Percentiles rank a stretch among this genome's conserved stretches.
These are phyloP conservation scores for Exocentrus adspersus DNA, from an alignment of 2,888 invertebrate genomes.

Conservation along the genomic window DNA sequence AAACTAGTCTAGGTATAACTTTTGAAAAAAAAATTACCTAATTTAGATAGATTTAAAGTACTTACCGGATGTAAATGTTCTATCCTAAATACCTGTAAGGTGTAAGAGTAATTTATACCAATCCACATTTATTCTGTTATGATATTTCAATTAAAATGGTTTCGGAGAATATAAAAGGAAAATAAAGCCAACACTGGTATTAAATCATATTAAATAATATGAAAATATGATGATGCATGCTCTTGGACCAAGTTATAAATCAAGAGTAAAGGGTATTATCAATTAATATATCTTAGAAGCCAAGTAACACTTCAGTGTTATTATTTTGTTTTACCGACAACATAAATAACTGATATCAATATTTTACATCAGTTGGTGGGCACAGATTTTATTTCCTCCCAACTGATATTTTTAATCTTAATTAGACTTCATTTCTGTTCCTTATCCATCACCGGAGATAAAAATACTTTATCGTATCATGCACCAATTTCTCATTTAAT, in stretches of 20 bases:
- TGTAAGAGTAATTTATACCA: too few relatives aligned
- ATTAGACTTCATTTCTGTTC: slow-evolving; percentile 36
- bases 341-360: slow-evolving; percentile 30
- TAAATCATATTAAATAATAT: too few relatives aligned
- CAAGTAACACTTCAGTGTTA: slow-evolving; percentile 4
- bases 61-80: too few relatives aligned
- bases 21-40: too few relatives aligned
- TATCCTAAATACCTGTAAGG: too few relatives aligned
- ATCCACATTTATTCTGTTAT: too few relatives aligned
- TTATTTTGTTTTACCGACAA: slow-evolving; percentile 23
- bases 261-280: slow-evolving; percentile 1
- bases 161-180: too few relatives aligned
- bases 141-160: too few relatives aligned
- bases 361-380: slow-evolving; percentile 45
- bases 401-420: slow-evolving; percentile 43
- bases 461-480: slow-evolving; percentile 31
- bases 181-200: too few relatives aligned
- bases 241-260: slow-evolving; percentile 12
- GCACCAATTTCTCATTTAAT: slow-evolving; percentile 32
- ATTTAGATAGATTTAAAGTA: too few relatives aligned
- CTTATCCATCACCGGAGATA: slow-evolving; percentile 43
- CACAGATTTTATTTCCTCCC: slow-evolving; percentile 46
- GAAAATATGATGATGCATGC: slow-evolving; percentile 10
- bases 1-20: too few relatives aligned
- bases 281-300: background rate